Evolutionary conservation across 2,113 vertebrate species (phyloP).

Genomic region (Opisthocomus hoazin): DNA sequence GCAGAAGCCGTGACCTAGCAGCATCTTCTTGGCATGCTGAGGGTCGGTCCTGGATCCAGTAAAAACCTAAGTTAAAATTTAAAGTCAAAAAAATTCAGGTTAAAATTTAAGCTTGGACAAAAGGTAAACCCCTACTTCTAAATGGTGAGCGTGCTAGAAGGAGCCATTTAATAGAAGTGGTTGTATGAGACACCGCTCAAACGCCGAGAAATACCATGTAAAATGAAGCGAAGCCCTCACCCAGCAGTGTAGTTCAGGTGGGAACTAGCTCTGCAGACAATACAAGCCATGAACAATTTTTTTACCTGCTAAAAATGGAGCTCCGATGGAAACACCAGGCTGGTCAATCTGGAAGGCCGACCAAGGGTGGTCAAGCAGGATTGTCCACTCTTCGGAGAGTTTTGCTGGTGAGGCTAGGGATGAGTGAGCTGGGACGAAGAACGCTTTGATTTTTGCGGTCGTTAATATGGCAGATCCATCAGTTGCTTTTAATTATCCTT

Average conservation of each 20-base stretch:
- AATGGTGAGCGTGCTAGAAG: accelerated
- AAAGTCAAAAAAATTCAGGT: no score
- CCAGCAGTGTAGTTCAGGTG: background rate
- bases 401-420: background rate
- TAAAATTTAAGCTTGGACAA: no score
- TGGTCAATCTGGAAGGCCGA: no score
- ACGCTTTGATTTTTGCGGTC: no score
- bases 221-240: background rate
- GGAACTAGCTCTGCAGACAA: background rate
- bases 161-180: background rate
- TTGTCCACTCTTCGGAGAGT: background rate
- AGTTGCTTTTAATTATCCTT: background rate
- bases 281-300: background rate
- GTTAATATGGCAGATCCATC: background rate
- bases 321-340: background rate
- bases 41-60: background rate
- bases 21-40: background rate
- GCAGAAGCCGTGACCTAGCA: background rate
- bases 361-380: background rate
- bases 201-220: background rate
- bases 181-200: background rate
- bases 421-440: background rate
- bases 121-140: background rate
- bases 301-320: background rate
- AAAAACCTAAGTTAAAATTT: background rate